A percentile compares a stretch with the other conserved stretches of the same genome.
Evolutionary conservation across 2,797 vertebrate genomes (phyloP).

Genomic region (Mus minutoides): DNA sequence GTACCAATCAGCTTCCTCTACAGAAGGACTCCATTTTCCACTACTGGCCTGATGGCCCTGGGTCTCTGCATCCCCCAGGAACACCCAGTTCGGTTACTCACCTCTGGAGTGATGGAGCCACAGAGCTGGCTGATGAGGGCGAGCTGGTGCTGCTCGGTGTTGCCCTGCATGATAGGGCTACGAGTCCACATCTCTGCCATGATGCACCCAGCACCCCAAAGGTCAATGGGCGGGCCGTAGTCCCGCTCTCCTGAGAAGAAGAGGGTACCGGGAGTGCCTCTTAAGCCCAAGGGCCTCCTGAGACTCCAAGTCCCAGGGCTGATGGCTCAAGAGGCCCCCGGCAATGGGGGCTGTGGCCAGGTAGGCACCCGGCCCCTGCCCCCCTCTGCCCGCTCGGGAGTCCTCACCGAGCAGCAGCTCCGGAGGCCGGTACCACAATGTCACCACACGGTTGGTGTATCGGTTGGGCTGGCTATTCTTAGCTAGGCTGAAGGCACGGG

Average conservation of each 20-base stretch:
- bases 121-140: constrained; percentile 99
- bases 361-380: constrained; percentile 30
- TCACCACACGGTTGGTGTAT: constrained; percentile 98
- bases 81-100: constrained; percentile 68
- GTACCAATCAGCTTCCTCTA: background rate
- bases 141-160: constrained; percentile 98
- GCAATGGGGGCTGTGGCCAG: constrained; percentile 23
- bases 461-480: constrained; percentile 99
- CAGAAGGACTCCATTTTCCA: background rate
- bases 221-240: constrained; percentile 98
- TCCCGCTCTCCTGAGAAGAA: constrained; percentile 94
- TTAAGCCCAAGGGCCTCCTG: constrained; percentile 57
- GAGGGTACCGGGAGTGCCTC: background rate
- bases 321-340: constrained; percentile 56
- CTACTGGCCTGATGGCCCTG: background rate
- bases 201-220: constrained; percentile 98
- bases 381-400: constrained; percentile 27
- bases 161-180: constrained; percentile 99
- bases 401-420: constrained; percentile 95
- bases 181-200: constrained; percentile 99
- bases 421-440: constrained; percentile 97
- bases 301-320: background rate
- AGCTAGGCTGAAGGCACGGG: constrained; percentile 97
- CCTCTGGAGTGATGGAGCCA: constrained; percentile 97
- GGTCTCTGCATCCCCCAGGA: background rate